Conservation (phyloP, 2,113 vertebrate species). For the Leptodactylus fuscus region DNA sequence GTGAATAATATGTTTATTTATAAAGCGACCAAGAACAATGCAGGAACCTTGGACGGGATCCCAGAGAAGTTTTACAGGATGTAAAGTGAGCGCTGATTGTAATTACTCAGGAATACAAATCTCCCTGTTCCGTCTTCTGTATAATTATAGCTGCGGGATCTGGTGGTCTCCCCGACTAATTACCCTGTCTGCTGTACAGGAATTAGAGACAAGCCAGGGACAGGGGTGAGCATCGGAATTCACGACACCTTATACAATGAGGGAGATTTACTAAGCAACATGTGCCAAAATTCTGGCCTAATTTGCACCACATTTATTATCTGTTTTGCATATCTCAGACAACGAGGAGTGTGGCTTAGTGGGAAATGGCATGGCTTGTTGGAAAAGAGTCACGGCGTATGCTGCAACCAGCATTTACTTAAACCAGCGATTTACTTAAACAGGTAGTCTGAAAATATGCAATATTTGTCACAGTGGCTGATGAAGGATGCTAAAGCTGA, state of each 20-base stretch:
- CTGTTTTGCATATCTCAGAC: too few species aligned
- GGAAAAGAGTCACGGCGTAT: too few species aligned
- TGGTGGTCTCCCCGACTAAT: slow-evolving; percentile 5
- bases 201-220: neutral
- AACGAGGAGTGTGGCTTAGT: too few species aligned
- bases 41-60: slow-evolving; percentile 29
- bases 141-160: slow-evolving; percentile 35
- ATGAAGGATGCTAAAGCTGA: too few species aligned
- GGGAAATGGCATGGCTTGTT: too few species aligned
- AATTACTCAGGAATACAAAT: slow-evolving; percentile 42
- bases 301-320: too few species aligned
- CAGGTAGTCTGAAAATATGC: too few species aligned
- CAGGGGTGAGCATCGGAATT: neutral
- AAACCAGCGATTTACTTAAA: too few species aligned
- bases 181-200: neutral
- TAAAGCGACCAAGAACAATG: slow-evolving; percentile 43
- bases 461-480: too few species aligned
- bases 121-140: slow-evolving; percentile 1
- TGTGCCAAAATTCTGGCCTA: too few species aligned
- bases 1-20: slow-evolving; percentile 50
- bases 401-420: too few species aligned
- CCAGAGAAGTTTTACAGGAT: slow-evolving; percentile 44
- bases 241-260: neutral
- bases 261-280: too few species aligned
- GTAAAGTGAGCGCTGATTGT: slow-evolving; percentile 34